phyloP scores from a whole-genome alignment of 1,140 invertebrate genomes.

The Drosophila nannoptera region DNA sequence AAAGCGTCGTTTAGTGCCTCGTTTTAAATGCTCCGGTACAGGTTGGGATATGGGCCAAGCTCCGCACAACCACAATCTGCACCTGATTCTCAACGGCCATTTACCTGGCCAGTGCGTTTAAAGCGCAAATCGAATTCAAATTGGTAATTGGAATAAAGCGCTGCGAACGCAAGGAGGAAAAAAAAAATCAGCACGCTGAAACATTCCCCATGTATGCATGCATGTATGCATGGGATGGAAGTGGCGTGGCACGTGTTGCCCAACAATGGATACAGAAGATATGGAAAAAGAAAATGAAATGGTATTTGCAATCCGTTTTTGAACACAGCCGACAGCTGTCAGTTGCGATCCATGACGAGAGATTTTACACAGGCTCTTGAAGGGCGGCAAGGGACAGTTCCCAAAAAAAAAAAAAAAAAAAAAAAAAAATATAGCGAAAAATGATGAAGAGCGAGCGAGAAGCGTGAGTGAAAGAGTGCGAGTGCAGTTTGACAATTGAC shows the following conservation, averaged over 20 bases:
- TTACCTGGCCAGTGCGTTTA: constrained; percentile 27
- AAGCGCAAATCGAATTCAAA: constrained; percentile 67
- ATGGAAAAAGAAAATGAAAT: constrained; percentile 21
- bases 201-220: constrained; percentile 34
- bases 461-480: neutral
- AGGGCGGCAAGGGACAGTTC: constrained; percentile 6
- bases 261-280: constrained; percentile 9
- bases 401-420: neutral
- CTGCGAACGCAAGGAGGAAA: constrained; percentile 9
- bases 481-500: constrained; percentile 44
- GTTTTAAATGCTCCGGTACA: neutral
- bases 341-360: constrained; percentile 36
- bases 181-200: constrained; percentile 35
- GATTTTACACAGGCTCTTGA: constrained; percentile 7
- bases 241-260: constrained; percentile 59
- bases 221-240: neutral
- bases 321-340: constrained; percentile 43
- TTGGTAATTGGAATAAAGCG: constrained; percentile 72
- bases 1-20: constrained; percentile 27
- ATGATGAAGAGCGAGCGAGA: neutral
- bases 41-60: neutral
- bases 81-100: constrained; percentile 15
- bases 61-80: constrained; percentile 8
- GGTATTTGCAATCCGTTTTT: constrained; percentile 59
- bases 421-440: neutral